Conservation (phyloP, 2,113 vertebrate species). For the Stictonetta naevosa region DNA sequence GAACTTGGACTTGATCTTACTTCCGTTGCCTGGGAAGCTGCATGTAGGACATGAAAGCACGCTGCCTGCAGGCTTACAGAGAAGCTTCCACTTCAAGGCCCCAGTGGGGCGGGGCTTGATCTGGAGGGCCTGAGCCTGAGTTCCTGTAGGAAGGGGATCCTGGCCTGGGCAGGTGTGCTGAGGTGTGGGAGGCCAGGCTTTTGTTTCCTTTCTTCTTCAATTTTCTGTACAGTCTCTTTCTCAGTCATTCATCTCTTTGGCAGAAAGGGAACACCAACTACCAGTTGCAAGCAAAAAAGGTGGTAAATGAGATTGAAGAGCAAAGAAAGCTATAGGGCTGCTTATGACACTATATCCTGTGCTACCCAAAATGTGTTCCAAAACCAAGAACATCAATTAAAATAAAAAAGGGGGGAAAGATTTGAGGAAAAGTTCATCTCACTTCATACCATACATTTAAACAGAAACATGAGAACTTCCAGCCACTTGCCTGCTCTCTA, state of each 20-base stretch:
- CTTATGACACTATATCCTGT: background rate
- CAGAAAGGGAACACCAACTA: background rate
- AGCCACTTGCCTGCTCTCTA: background rate
- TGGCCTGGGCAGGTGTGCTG: background rate
- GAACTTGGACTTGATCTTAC: background rate
- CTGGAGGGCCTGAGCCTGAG: background rate
- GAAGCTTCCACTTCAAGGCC: accelerated
- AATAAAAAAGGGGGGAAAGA: background rate
- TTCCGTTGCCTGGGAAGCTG: background rate
- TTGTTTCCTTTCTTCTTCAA: background rate
- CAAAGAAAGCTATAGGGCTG: background rate
- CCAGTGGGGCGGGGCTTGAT: background rate
- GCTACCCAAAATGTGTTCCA: background rate
- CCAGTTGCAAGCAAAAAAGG: background rate
- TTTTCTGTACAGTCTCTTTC: background rate
- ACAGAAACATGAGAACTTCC: background rate
- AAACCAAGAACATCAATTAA: background rate
- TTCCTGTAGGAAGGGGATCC: background rate
- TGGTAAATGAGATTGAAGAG: background rate
- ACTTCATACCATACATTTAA: background rate
- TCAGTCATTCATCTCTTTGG: background rate
- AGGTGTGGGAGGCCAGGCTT: background rate
- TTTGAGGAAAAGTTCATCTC: background rate
- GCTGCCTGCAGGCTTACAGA: background rate
- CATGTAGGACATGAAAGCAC: accelerated